Percentiles rank a stretch among this genome's conserved stretches.
Evolutionary conservation across 1,140 invertebrate species (phyloP).

Genomic region (Eumaeus atala): DNA sequence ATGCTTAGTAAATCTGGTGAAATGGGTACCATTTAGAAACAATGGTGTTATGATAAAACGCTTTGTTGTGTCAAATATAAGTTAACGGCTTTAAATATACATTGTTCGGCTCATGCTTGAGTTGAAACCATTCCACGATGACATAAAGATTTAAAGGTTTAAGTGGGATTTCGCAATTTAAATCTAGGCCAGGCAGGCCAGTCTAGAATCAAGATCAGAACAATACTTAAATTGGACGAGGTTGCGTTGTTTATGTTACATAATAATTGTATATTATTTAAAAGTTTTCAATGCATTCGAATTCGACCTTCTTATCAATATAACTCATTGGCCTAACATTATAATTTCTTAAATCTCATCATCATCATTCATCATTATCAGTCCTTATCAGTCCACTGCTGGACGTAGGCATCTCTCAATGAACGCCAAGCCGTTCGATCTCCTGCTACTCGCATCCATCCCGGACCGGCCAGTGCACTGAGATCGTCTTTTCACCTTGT

Average conservation of each 20-base stretch:
- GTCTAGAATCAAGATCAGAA: neutral
- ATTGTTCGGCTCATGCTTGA: neutral
- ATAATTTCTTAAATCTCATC: too few species aligned
- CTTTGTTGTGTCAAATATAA: neutral
- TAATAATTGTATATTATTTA: neutral
- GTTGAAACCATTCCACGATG: neutral
- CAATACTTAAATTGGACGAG: neutral
- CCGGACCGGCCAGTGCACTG: too few species aligned
- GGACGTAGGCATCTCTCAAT: too few species aligned
- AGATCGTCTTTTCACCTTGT: too few species aligned
- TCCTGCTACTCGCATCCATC: too few species aligned
- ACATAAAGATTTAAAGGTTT: slow-evolving; percentile 4
- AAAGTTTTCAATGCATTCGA: neutral
- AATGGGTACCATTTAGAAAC: neutral
- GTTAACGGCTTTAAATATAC: neutral
- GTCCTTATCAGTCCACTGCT: too few species aligned
- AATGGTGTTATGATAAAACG: slow-evolving; percentile 5
- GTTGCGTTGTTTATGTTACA: too few species aligned
- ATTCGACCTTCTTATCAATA: neutral
- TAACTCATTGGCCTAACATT: too few species aligned
- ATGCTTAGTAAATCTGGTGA: neutral
- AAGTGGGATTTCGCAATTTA: neutral
- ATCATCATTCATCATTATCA: too few species aligned
- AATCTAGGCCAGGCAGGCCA: neutral
- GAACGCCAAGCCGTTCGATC: too few species aligned